Base-by-base conservation (phyloP, 2,888 invertebrate genomes). In the Drosophila crucigera region DNA sequence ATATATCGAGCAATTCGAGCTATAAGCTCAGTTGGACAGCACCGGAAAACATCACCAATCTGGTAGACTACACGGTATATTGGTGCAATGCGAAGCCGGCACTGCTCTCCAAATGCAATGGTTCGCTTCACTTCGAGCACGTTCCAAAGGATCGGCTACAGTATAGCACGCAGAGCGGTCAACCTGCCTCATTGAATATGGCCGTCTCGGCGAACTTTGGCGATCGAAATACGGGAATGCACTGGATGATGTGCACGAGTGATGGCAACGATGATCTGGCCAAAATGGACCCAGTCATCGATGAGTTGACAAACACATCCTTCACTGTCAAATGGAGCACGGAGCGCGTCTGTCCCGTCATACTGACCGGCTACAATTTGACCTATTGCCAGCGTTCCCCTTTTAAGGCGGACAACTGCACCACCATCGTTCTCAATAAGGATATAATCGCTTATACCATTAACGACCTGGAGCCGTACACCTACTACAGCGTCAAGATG, bases 131-230 rank as follows among this genome's bases (percentile, higher is more conserved):
- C 80, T 96, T 96, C 94, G 93, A 93, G 25, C 94, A 94, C 65
- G 94, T 96, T 6, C 84, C 94, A 3, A 76, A 76, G 5, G 67
- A 80, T 33, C 83, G 67, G 39, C 70, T 80, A 10, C 91, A 87
- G 41, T 92, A 90, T 49, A 91, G 93, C 80, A 92, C 94, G 92
- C 93, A 94, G 86, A 93, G 94, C 92, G 91, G 74, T 2, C 86
- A 91, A 55, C 74, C 91, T 92, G 84, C 85, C 95, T 91, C 97
- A 95, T 89, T 93, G 16, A 92, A 92, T 55, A 97, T 97, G 94
- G 97, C 97, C 2, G 96, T 98, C 73, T 95, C 97, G 7, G 97
- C 97, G 0, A 97, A 97, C 89, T 95, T 95, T 50, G 93, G 94
- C 0, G 92, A 92, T 5, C 94, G 94, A 72, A 97, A 97, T 79